phyloP scores from a whole-genome alignment of 2,888 invertebrate genomes.

The Philereme vetulata region DNA sequence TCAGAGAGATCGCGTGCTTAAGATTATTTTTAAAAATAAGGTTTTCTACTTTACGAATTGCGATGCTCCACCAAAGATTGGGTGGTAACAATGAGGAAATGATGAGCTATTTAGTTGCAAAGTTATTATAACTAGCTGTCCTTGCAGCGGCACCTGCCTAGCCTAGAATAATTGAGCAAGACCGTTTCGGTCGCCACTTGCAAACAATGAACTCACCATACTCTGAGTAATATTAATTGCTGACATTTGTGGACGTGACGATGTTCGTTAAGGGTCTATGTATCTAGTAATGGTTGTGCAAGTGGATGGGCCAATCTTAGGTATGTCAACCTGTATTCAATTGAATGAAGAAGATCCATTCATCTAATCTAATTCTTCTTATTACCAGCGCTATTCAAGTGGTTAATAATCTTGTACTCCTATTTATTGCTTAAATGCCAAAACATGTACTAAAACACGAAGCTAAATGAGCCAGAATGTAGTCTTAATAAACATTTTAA shows the following conservation, averaged over 20 bases:
- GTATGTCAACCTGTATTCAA: not conserved
- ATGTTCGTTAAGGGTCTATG: slow-evolving; percentile 48
- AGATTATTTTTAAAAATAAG: not conserved
- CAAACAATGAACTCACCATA: slow-evolving; percentile 79
- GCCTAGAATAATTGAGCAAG: slow-evolving; percentile 63
- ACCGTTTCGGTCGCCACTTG: slow-evolving; percentile 66
- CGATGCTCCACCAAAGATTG: not conserved
- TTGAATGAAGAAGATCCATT: slow-evolving; percentile 1
- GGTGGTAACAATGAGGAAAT: not conserved
- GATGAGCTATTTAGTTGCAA: slow-evolving; percentile 12
- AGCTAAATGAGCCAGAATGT: no score
- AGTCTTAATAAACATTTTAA: no score
- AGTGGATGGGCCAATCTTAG: slow-evolving; percentile 11
- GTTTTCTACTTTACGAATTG: not conserved
- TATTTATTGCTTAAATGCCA: no score
- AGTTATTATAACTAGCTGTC: slow-evolving; percentile 42
- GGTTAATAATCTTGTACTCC: not conserved
- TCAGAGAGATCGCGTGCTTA: not conserved
- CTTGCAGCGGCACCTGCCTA: slow-evolving; percentile 59
- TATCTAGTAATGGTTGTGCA: slow-evolving; percentile 32
- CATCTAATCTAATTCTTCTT: not conserved
- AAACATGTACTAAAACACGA: no score
- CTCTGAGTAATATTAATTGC: slow-evolving; percentile 71
- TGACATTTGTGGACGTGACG: slow-evolving; percentile 49
- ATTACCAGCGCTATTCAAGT: not conserved